Percentiles rank a stretch among this genome's conserved stretches.
phyloP scores from a whole-genome alignment of 1,140 invertebrate species.

The Latrodectus geometricus region DNA sequence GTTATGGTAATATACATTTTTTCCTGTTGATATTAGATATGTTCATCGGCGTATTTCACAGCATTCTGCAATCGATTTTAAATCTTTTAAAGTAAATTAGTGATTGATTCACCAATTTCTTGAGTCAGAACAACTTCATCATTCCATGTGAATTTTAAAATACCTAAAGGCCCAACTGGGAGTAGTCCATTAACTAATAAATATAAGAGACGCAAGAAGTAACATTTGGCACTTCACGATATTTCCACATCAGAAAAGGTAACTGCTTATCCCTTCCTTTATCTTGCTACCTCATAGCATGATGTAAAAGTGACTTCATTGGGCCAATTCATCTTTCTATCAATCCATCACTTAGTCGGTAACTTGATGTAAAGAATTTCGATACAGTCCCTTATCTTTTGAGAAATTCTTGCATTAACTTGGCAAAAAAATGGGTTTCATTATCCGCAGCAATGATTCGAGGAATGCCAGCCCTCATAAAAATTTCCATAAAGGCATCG shows the following conservation, averaged over 20 bases:
- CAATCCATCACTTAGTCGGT: neutral
- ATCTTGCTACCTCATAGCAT: neutral
- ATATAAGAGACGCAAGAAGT: conserved; percentile 1
- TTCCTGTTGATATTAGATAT: neutral
- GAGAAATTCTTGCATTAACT: neutral
- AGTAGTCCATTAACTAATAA: neutral
- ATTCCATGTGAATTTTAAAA: neutral
- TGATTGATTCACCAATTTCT: neutral
- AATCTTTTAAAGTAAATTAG: neutral
- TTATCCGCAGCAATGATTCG: conserved; percentile 30
- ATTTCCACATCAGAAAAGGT: conserved; percentile 4
- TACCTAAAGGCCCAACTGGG: neutral
- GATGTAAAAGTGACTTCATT: neutral
- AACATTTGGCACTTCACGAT: neutral
- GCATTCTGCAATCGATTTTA: neutral
- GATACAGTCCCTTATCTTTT: neutral
- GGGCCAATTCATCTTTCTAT: neutral
- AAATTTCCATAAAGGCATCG: neutral
- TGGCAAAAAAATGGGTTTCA: neutral
- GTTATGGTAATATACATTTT: neutral
- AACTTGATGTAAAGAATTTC: conserved; percentile 12
- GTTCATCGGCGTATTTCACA: neutral
- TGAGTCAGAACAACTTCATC: neutral
- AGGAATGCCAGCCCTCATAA: conserved; percentile 6
- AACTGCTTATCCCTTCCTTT: neutral